Evolutionary conservation across 1,140 invertebrate species (phyloP).

Genomic region (Musca vetustissima): DNA sequence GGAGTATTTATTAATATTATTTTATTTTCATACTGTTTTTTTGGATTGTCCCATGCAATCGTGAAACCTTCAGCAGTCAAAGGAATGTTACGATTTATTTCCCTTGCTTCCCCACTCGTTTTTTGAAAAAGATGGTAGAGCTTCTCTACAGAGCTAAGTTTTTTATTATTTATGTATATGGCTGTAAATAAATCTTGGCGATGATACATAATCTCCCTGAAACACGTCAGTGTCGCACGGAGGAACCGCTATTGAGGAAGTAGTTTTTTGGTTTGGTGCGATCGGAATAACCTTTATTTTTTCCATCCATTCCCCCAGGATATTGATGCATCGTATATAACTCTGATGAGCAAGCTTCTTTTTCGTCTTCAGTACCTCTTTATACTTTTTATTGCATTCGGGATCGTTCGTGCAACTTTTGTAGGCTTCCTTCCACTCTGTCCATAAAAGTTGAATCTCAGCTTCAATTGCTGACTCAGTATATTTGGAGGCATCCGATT

Average conservation of each 20-base stretch:
- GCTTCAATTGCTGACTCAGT: too few species aligned
- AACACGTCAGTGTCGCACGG: background rate
- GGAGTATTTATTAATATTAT: background rate
- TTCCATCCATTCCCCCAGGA: too few species aligned
- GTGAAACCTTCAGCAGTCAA: background rate
- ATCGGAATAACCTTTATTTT: too few species aligned
- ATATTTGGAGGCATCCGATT: too few species aligned
- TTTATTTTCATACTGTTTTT: background rate
- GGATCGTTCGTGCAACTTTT: too few species aligned
- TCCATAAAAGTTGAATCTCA: too few species aligned
- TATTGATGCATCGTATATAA: too few species aligned
- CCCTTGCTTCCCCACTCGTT: conserved; percentile 5
- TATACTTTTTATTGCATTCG: too few species aligned
- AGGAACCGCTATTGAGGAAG: background rate
- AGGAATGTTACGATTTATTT: background rate
- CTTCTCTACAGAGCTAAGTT: background rate
- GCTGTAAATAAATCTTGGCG: background rate
- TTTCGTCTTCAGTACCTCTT: too few species aligned
- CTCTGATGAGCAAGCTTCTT: too few species aligned
- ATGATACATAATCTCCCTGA: background rate
- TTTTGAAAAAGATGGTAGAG: conserved; percentile 4
- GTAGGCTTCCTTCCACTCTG: too few species aligned
- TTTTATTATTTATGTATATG: background rate
- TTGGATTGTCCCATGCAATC: background rate
- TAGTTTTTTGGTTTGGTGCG: too few species aligned